phyloP scores from a whole-genome alignment of 1,140 invertebrate species.

The Dendroctonus valens region DNA sequence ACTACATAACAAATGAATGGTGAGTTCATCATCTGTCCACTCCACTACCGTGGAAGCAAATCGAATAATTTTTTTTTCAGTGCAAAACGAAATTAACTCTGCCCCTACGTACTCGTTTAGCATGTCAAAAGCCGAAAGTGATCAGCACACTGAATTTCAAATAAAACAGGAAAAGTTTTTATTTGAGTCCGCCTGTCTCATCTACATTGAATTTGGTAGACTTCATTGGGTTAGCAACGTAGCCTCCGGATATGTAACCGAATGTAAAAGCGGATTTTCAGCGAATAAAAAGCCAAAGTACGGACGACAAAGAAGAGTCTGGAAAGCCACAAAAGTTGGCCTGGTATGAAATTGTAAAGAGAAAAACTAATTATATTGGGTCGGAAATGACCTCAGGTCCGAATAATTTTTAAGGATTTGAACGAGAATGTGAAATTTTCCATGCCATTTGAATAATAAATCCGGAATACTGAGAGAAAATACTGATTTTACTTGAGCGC shows the following conservation, averaged over 20 bases:
- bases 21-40: too few species aligned
- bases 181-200: conserved; percentile 46
- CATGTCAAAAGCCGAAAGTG: conserved; percentile 39
- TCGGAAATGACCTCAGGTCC: conserved; percentile 1
- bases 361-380: conserved; percentile 22
- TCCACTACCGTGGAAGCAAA: neutral
- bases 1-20: too few species aligned
- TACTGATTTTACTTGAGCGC: too few species aligned
- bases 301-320: conserved; percentile 17
- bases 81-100: conserved; percentile 16
- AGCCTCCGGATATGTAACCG: conserved; percentile 43
- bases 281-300: conserved; percentile 34
- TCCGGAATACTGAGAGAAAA: too few species aligned
- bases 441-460: neutral
- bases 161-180: conserved; percentile 44
- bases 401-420: conserved; percentile 14
- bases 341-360: conserved; percentile 10
- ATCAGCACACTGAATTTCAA: conserved; percentile 44
- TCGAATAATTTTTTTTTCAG: neutral
- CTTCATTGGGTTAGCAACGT: conserved; percentile 46
- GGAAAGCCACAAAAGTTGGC: conserved; percentile 16
- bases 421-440: conserved; percentile 9
- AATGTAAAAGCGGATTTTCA: conserved; percentile 39
- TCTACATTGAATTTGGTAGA: conserved; percentile 47
- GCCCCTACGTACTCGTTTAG: conserved; percentile 25